These are phyloP conservation scores for Coracias cyanogaster DNA, from an alignment of 2,797 vertebrate species.

Conservation along the genomic window DNA sequence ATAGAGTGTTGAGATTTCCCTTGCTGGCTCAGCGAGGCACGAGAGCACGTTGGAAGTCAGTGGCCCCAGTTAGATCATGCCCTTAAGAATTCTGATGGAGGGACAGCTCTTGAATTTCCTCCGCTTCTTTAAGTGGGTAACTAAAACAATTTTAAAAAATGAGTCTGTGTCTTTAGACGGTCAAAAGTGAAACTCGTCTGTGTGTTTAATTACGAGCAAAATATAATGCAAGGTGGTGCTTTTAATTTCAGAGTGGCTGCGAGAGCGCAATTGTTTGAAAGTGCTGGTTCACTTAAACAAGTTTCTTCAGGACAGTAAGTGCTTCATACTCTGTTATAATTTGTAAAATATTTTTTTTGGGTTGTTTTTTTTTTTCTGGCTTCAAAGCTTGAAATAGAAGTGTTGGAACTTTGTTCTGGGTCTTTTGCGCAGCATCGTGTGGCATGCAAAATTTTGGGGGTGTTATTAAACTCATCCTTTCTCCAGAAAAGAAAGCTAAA, in stretches of 20 bases:
- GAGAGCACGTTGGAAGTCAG: background rate
- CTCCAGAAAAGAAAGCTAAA: background rate
- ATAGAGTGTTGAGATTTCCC: background rate
- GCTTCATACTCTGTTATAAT: background rate
- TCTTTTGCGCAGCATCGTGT: background rate
- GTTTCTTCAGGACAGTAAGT: conserved; percentile 85
- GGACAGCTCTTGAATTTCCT: background rate
- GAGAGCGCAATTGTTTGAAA: conserved; percentile 91
- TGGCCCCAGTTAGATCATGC: background rate
- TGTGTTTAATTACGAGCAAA: background rate
- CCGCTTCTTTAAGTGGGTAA: background rate
- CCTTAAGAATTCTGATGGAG: background rate
- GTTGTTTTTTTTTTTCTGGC: background rate
- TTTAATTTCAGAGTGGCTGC: conserved; percentile 89
- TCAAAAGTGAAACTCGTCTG: background rate
- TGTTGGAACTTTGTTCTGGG: background rate
- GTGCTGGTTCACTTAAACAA: conserved; percentile 80
- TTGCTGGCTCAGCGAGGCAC: background rate
- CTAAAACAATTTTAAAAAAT: background rate
- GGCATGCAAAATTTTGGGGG: background rate
- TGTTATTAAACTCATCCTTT: background rate
- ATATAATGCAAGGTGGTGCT: conserved; percentile 20
- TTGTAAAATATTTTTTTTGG: background rate
- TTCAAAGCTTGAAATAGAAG: background rate
- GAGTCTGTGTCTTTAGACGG: background rate